phyloP scores from a whole-genome alignment of 2,797 vertebrate genomes.

The Sebastes matsubarae region DNA sequence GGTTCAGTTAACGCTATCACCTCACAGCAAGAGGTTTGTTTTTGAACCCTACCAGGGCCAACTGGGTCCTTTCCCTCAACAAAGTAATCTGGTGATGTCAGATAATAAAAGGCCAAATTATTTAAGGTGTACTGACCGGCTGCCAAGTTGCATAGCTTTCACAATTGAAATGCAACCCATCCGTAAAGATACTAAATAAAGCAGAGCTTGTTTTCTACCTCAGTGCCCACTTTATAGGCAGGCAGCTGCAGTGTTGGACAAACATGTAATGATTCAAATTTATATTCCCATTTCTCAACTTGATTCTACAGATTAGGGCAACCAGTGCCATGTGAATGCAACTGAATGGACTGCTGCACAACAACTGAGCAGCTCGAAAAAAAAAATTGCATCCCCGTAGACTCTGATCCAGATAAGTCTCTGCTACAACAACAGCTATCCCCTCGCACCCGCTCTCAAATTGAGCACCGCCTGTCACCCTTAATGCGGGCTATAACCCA shows the following conservation, averaged over 20 bases:
- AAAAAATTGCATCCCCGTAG: not conserved
- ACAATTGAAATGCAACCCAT: not conserved
- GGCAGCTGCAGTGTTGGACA: not conserved
- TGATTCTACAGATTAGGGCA: not conserved
- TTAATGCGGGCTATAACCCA: slow-evolving; percentile 46
- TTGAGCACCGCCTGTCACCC: slow-evolving; percentile 23
- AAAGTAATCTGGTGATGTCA: not conserved
- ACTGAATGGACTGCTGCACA: not conserved
- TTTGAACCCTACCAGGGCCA: not conserved
- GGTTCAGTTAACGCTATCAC: not conserved
- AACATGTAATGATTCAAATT: not conserved
- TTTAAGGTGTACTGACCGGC: not conserved
- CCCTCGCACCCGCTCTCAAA: not conserved
- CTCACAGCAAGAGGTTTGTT: not conserved
- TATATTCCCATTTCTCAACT: not conserved
- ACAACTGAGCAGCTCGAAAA: not conserved
- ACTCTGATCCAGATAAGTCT: not conserved
- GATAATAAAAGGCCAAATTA: not conserved
- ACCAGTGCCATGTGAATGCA: not conserved
- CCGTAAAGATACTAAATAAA: not conserved
- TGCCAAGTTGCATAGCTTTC: not conserved
- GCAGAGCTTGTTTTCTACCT: not conserved
- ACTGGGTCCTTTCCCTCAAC: not conserved
- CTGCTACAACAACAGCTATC: not conserved
- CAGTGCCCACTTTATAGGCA: not conserved